Evolutionary conservation across 1,140 invertebrate species (phyloP).

Genomic region (Berghia stephanieae): DNA sequence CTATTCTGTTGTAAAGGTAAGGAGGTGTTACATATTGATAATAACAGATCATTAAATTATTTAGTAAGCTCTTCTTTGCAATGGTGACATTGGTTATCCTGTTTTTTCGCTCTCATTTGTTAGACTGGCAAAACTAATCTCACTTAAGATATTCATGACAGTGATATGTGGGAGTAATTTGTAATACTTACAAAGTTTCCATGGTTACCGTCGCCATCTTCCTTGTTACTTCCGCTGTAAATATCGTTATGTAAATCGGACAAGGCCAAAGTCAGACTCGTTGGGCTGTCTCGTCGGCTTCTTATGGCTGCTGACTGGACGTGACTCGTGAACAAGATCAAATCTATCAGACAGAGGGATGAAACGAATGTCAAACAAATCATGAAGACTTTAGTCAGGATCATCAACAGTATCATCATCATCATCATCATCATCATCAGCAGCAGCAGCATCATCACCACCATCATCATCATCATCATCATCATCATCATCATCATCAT

Average conservation of each 20-base stretch:
- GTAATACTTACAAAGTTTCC: constrained; percentile 1
- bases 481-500: background rate
- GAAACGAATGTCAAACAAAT: background rate
- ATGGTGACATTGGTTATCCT: too few relatives aligned
- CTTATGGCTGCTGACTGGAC: background rate
- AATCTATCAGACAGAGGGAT: background rate
- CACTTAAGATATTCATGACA: background rate
- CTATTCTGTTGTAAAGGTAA: too few relatives aligned
- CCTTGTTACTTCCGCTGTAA: constrained; percentile 21
- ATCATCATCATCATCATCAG: background rate
- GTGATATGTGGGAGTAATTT: too few relatives aligned
- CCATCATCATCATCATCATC: background rate
- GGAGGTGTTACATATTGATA: too few relatives aligned
- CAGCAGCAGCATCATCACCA: background rate
- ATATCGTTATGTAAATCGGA: constrained; percentile 26
- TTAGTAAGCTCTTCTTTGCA: too few relatives aligned
- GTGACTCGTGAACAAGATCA: background rate
- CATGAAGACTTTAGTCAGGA: background rate
- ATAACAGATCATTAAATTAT: too few relatives aligned
- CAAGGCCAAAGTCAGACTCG: background rate
- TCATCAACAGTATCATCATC: background rate
- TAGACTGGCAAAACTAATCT: background rate
- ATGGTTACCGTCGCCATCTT: constrained; percentile 25
- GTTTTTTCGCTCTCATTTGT: background rate
- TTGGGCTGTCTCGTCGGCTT: background rate